These are phyloP conservation scores for Pterocles orientalis DNA, from an alignment of 2,113 vertebrate genomes.

Conservation along the genomic window DNA sequence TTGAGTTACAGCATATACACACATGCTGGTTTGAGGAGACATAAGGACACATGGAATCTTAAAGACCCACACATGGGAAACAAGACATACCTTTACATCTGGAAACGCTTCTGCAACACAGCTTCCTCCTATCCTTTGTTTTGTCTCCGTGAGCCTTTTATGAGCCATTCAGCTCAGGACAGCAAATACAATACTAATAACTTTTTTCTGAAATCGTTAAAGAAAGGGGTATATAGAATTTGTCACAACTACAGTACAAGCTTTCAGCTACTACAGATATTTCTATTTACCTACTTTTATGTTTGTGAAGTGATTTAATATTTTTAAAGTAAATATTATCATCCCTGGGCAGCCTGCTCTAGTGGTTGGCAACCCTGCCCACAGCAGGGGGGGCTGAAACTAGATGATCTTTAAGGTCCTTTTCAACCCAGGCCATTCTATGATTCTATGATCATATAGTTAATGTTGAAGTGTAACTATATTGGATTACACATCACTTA, in stretches of 20 bases:
- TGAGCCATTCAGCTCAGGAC: neutral
- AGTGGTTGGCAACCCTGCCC: no score
- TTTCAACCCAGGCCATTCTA: no score
- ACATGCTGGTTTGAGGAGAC: accelerated
- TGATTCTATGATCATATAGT: neutral
- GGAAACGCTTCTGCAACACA: neutral
- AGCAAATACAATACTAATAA: neutral
- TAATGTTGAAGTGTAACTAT: neutral
- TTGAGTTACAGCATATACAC: neutral
- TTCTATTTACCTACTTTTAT: neutral
- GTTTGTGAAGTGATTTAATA: neutral
- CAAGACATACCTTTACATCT: neutral
- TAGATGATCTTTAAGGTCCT: no score
- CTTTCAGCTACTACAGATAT: neutral
- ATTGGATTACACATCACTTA: neutral
- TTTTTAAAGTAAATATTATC: neutral
- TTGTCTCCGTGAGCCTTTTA: neutral
- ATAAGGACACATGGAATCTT: neutral
- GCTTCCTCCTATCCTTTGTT: neutral
- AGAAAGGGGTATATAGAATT: neutral
- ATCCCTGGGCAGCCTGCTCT: no score
- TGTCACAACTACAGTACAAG: neutral
- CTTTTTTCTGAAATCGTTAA: neutral
- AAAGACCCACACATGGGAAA: neutral
- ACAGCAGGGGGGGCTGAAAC: no score